phyloP scores from a whole-genome alignment of 2,888 invertebrate genomes.

The Lordiphosa andalusiaca region DNA sequence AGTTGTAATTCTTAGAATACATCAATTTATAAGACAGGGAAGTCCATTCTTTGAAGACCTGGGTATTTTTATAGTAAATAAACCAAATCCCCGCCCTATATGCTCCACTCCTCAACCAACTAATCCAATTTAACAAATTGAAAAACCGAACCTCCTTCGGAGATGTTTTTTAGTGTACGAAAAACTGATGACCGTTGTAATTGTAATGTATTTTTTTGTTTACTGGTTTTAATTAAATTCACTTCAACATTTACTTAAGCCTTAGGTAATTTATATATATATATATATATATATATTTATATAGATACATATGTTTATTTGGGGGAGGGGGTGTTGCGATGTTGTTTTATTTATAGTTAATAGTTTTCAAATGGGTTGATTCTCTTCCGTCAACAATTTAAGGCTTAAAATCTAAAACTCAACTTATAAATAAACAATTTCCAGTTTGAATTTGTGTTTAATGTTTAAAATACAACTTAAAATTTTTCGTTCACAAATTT shows the following conservation, averaged over 20 bases:
- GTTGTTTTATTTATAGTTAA: conserved; percentile 2
- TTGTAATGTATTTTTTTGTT: conserved; percentile 55
- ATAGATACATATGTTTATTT: conserved; percentile 29
- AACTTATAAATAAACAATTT: too few relatives aligned
- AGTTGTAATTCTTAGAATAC: too few relatives aligned
- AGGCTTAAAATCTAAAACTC: conserved; percentile 7
- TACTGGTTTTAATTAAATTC: conserved; percentile 67
- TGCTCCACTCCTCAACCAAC: too few relatives aligned
- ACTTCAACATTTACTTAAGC: conserved; percentile 66
- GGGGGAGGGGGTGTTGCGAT: conserved; percentile 10
- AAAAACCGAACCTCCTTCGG: too few relatives aligned
- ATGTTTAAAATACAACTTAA: too few relatives aligned
- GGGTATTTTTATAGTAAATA: too few relatives aligned
- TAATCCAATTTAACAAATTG: too few relatives aligned
- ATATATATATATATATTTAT: conserved; percentile 11
- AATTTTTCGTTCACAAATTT: background rate
- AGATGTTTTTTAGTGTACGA: too few relatives aligned
- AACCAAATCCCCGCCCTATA: too few relatives aligned
- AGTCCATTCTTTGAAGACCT: too few relatives aligned
- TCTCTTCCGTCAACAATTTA: conserved; percentile 3
- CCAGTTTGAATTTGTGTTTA: too few relatives aligned
- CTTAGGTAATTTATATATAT: conserved; percentile 47
- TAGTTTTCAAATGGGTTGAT: conserved; percentile 1
- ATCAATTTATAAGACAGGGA: too few relatives aligned
- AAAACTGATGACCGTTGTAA: conserved; percentile 9